Evolutionary conservation across 2,888 invertebrate species (phyloP).

Genomic region (Eilema depressum): DNA sequence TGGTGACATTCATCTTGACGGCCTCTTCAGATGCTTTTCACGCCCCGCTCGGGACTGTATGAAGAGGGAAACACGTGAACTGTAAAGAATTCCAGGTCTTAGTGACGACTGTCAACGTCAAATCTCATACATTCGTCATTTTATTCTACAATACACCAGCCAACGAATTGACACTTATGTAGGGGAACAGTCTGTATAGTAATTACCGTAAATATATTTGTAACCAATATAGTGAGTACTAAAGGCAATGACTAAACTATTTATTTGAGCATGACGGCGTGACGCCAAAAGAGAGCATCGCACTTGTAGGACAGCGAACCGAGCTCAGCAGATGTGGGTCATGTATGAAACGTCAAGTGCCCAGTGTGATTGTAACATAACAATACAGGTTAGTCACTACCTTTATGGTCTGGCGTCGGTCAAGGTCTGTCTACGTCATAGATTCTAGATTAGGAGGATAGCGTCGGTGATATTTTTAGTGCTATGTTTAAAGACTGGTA

Average conservation of each 20-base stretch:
- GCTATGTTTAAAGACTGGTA: too few relatives aligned
- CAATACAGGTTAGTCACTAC: neutral
- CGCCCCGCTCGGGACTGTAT: too few relatives aligned
- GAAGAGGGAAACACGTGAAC: too few relatives aligned
- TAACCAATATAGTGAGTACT: neutral
- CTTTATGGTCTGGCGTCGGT: neutral
- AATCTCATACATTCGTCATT: too few relatives aligned
- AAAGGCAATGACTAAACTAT: conserved; percentile 18
- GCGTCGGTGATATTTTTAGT: neutral
- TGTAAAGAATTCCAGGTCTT: too few relatives aligned
- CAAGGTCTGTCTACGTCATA: neutral
- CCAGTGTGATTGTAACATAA: neutral
- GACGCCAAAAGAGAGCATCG: conserved; percentile 19
- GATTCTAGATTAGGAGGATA: too few relatives aligned
- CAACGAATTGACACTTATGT: too few relatives aligned
- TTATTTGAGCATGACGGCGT: conserved; percentile 18
- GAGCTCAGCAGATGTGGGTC: conserved; percentile 18
- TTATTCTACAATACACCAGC: too few relatives aligned
- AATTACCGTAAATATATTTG: neutral
- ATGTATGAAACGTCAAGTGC: conserved; percentile 5
- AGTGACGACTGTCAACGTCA: too few relatives aligned
- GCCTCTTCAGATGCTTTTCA: too few relatives aligned
- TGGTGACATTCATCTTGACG: too few relatives aligned
- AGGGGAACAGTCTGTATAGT: neutral
- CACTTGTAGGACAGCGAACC: conserved; percentile 17